Base-by-base conservation (phyloP, 2,888 invertebrate genomes). In the Hydroisotoma schaefferi region DNA sequence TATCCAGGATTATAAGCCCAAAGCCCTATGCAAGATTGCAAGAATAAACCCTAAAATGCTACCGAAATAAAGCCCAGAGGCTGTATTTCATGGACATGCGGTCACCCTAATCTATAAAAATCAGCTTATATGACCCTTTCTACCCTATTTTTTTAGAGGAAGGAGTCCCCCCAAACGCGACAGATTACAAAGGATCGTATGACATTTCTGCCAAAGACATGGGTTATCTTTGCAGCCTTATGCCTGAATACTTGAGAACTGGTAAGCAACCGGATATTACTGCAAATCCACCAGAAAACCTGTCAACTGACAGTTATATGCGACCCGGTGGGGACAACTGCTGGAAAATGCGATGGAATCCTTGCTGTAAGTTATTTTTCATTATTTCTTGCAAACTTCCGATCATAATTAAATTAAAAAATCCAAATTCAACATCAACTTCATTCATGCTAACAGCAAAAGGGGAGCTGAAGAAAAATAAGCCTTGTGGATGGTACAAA, bases 401-500 rank as follows among this genome's bases (percentile, higher is more conserved):
- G 6, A 40, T 2, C n/a, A 47, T 37, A 40, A 40, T 18, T 40
- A 8, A 18, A 18, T 40, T 40, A 18, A 40, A 40, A 33, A 15
- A 10, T 33, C 8, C 33, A 15, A n/a, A n/a, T n/a, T n/a, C n/a
- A n/a, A n/a, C n/a, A n/a, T n/a, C n/a, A n/a, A n/a, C n/a, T n/a
- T n/a, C n/a, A n/a, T n/a, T n/a, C n/a, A n/a, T n/a, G 12, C 25
- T 27, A 40, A 48, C 54, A 40, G 47, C 37, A 2, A 22, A 43
- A 2, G 28, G n/a, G 1, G 57, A 62, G 40, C 2, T 28, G 15
- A 57, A 37, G 33, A 59, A 23, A 47, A 23, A 20, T 43, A 65
- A 49, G 20, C 65, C 65, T 0, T 65, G 65, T 37, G 65, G 65
- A 8, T 65, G 59, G 59, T 65, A 65, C 27, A 40, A 62, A 43